Base-by-base conservation (phyloP, 2,888 invertebrate species). In the Dioctria linearis region DNA sequence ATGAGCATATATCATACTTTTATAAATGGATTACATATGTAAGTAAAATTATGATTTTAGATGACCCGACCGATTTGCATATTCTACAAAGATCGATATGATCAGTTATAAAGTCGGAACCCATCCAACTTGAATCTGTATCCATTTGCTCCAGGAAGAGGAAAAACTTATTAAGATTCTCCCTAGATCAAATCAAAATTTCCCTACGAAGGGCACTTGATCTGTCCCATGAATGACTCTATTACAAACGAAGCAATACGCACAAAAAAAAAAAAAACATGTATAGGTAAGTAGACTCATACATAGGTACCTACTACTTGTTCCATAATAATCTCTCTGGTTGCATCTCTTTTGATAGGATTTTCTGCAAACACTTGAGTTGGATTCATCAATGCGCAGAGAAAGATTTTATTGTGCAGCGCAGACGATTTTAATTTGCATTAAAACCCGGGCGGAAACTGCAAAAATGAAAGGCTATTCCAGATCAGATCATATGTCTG, bases 381-480 rank as follows among this genome's bases (percentile, higher is more conserved):
- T n/a, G 5, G 54, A n/a, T 13, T 25, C 25, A 25, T 25, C 25
- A 25, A 25, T 25, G 25, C 25, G 51, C 71, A 54, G 46, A 39
- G 42, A 71, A 71, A 54, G 54, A 67, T 67, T 67, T 67, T 67
- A 67, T 67, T 67, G 67, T 71, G 71, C 11, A n/a, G 40, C 40
- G 8, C 71, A 49, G 54, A n/a, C 71, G 40, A 25, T 54, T 71
- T 54, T 40, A 57, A 71, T 71, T 71, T 71, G 71, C 71, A 71
- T 71, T 46, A 54, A 71, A 71, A 54, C 54, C n/a, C 51, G 39
- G 54, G n/a, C 71, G 71, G 71, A 71, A 71, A 71, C 49, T 67
- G 25, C 13, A 46, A 67, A 13, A 67, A 51, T 5, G 51, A 13
- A 67, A n/a, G 54, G n/a, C 59, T 73, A 57, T 57, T 42, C n/a